These are phyloP conservation scores for Brachionus calyciflorus DNA, from an alignment of 1,140 invertebrate species.

Conservation along the genomic window DNA sequence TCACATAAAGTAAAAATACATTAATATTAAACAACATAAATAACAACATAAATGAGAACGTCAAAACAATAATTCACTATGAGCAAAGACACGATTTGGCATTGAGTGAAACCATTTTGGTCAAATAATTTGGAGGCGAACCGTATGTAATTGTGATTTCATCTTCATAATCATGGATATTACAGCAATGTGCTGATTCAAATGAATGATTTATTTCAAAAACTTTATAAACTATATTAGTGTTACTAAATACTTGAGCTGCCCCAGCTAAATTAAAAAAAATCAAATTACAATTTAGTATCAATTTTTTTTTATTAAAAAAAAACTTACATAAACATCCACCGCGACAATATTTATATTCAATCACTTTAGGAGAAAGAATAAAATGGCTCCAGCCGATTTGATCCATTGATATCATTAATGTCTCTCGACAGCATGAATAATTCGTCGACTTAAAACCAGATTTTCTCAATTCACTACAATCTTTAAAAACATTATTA, in stretches of 20 bases:
- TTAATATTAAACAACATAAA: too few relatives aligned
- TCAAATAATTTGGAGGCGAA: slow-evolving; percentile 31
- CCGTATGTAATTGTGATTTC: slow-evolving; percentile 19
- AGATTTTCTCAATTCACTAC: background rate
- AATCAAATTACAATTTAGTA: background rate
- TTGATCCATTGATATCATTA: slow-evolving; percentile 1
- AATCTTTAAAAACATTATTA: slow-evolving; percentile 24
- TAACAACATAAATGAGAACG: too few relatives aligned
- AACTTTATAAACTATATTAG: slow-evolving; percentile 24
- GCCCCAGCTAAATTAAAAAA: background rate
- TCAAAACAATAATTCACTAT: too few relatives aligned
- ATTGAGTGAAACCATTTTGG: slow-evolving; percentile 28
- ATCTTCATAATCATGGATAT: slow-evolving; percentile 32
- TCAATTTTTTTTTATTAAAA: background rate
- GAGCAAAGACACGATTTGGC: slow-evolving; percentile 43
- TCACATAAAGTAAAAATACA: too few relatives aligned
- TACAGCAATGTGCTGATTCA: slow-evolving; percentile 20
- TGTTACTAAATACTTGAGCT: slow-evolving; percentile 19
- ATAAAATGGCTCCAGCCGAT: slow-evolving; percentile 41
- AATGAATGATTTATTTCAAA: slow-evolving; percentile 24
- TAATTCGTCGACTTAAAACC: slow-evolving; percentile 26
- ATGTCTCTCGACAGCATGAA: slow-evolving; percentile 25
- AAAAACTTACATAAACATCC: slow-evolving; percentile 39
- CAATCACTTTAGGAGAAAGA: slow-evolving; percentile 24
- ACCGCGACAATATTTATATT: slow-evolving; percentile 39